Percentiles rank a stretch among this genome's conserved stretches.
These are phyloP conservation scores for Hydrocynus forskahlii DNA, from an alignment of 2,797 vertebrate genomes.

Conservation along the genomic window DNA sequence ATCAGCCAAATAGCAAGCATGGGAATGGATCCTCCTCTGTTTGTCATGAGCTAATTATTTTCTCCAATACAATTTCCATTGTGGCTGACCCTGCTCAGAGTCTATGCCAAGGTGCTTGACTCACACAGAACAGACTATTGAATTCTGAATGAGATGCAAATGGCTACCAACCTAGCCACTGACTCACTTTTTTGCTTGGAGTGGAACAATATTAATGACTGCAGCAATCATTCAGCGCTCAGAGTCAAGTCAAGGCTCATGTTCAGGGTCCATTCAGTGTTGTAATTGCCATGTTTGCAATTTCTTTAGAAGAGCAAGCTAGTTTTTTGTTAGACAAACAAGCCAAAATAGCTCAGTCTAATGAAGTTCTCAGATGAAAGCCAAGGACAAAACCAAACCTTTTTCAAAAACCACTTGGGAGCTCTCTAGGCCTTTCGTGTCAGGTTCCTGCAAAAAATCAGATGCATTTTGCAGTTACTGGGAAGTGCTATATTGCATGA, in stretches of 20 bases:
- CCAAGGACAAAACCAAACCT: background rate
- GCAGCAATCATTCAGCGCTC: conserved; percentile 1
- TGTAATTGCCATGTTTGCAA: background rate
- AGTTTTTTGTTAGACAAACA: background rate
- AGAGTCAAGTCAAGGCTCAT: background rate
- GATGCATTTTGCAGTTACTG: too few species aligned
- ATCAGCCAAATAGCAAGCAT: conserved; percentile 11
- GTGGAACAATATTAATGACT: conserved; percentile 24
- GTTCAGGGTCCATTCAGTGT: background rate
- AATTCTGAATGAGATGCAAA: conserved; percentile 48
- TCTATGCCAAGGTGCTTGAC: conserved; percentile 44
- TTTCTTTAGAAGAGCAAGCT: background rate
- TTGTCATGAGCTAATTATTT: conserved; percentile 55
- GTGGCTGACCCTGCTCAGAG: conserved; percentile 42
- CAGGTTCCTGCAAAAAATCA: too few species aligned
- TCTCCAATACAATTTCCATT: conserved; percentile 36
- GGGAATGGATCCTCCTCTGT: conserved; percentile 33
- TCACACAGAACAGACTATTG: conserved; percentile 34
- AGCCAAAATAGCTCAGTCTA: background rate
- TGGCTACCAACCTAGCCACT: conserved; percentile 6
- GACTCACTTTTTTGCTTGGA: conserved; percentile 26
- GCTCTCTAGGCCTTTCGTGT: background rate
- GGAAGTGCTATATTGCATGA: too few species aligned
- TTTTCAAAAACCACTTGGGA: background rate
- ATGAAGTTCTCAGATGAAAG: background rate